phyloP scores from a whole-genome alignment of 2,797 vertebrate species.

The Hoplostethus atlanticus region DNA sequence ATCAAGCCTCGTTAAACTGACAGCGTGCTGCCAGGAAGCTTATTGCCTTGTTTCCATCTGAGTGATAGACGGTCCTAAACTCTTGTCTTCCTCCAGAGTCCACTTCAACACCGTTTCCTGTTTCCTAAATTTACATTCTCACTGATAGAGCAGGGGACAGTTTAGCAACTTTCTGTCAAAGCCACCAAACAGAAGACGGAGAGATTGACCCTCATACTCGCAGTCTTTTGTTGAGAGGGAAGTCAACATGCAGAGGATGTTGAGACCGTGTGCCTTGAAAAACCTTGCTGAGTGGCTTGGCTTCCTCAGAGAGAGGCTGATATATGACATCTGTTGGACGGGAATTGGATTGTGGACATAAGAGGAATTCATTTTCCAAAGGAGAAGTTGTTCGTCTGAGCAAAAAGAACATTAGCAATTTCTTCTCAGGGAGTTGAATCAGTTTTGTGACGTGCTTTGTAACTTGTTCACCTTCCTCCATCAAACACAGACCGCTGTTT shows the following conservation, averaged over 20 bases:
- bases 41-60: constrained; percentile 72
- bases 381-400: not conserved
- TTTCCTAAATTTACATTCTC: constrained; percentile 45
- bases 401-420: constrained; percentile 32
- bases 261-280: constrained; percentile 52
- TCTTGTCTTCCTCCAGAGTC: constrained; percentile 44
- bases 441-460: not conserved
- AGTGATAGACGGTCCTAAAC: constrained; percentile 66
- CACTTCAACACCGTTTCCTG: constrained; percentile 69
- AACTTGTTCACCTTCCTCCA: not conserved
- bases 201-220: constrained; percentile 56
- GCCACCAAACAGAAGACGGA: constrained; percentile 39
- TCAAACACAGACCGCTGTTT: not conserved
- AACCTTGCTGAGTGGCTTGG: constrained; percentile 20
- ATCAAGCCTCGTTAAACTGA: constrained; percentile 75
- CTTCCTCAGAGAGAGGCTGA: constrained; percentile 65
- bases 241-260: constrained; percentile 61
- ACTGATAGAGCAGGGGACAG: constrained; percentile 63
- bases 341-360: constrained; percentile 65
- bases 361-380: constrained; percentile 18
- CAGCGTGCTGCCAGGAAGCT: constrained; percentile 69
- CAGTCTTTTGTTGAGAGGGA: constrained; percentile 55
- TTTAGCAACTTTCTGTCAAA: constrained; percentile 71
- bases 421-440: constrained; percentile 13
- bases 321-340: constrained; percentile 77